Evolutionary conservation across 1,140 invertebrate species (phyloP).

Genomic region (Zophobas morio): DNA sequence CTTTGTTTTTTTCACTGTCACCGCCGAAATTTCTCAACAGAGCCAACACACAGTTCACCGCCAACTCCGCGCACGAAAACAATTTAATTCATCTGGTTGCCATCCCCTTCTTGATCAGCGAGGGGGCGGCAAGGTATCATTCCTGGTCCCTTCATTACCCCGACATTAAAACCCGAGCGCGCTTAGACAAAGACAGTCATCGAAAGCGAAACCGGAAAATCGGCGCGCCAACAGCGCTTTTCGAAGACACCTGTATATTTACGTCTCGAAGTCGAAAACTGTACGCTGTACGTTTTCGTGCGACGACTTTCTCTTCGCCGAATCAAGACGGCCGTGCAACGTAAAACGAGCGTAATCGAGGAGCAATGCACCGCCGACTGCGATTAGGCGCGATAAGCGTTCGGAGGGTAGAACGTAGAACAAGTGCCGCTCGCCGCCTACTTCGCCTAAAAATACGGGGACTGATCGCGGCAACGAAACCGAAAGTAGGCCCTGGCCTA

Average conservation of each 20-base stretch:
- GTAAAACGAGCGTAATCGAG: constrained; percentile 3
- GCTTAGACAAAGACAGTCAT: background rate
- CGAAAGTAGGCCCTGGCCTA: constrained; percentile 45
- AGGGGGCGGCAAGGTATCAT: background rate
- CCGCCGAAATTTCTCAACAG: background rate
- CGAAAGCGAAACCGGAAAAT: background rate
- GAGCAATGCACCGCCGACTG: background rate
- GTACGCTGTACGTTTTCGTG: background rate
- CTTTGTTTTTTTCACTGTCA: background rate
- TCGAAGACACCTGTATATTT: background rate
- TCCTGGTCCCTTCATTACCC: background rate
- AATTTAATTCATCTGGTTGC: background rate
- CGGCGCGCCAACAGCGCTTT: background rate
- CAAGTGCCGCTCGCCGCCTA: background rate
- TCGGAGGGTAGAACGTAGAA: background rate
- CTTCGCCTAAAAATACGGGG: no score
- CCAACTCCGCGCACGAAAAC: background rate
- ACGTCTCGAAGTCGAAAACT: no score
- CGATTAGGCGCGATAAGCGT: background rate
- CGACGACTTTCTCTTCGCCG: background rate
- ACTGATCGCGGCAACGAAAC: background rate
- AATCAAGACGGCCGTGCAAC: background rate
- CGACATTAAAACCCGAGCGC: background rate
- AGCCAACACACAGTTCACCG: background rate
- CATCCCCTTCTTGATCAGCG: background rate